Percentiles rank a stretch among this genome's conserved stretches.
phyloP scores from a whole-genome alignment of 2,797 vertebrate genomes.

The Zenarchopterus dispar region DNA sequence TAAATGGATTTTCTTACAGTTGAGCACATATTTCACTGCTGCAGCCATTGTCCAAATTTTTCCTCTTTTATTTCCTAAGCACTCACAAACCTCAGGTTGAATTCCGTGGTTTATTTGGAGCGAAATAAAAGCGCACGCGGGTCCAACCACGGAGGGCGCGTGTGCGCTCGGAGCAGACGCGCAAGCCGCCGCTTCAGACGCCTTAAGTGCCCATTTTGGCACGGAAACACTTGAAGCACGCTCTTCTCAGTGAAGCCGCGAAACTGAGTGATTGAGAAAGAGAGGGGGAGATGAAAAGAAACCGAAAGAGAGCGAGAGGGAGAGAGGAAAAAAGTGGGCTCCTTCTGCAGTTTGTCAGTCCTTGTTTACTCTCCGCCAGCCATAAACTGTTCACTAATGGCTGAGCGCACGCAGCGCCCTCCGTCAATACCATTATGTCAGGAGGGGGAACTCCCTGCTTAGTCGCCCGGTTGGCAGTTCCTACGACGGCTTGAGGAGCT shows the following conservation, averaged over 20 bases:
- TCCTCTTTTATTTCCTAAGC: neutral
- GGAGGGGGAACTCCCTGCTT: slow-evolving; percentile 29
- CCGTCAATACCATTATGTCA: slow-evolving; percentile 49
- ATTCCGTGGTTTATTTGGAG: slow-evolving; percentile 44
- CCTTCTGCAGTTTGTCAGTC: slow-evolving; percentile 47
- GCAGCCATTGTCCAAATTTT: neutral
- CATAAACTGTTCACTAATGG: slow-evolving; percentile 49
- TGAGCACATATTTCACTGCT: too few species aligned
- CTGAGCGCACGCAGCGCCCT: slow-evolving; percentile 25
- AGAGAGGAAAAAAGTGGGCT: slow-evolving; percentile 26
- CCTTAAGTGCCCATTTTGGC: slow-evolving; percentile 28
- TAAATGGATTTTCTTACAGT: too few species aligned
- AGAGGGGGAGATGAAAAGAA: neutral
- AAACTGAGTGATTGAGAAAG: neutral
- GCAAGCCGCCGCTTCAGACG: slow-evolving; percentile 44
- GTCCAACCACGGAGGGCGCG: slow-evolving; percentile 71
- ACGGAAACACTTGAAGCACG: slow-evolving; percentile 8
- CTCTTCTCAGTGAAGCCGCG: neutral
- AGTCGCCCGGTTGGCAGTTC: slow-evolving; percentile 51
- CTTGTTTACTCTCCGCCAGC: slow-evolving; percentile 53
- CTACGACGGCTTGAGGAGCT: slow-evolving; percentile 46
- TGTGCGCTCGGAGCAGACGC: slow-evolving; percentile 31
- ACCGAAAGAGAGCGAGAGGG: neutral
- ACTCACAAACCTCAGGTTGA: neutral
- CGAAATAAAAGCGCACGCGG: slow-evolving; percentile 49